Conservation (phyloP, 2,888 invertebrate genomes). For the Harmothoe impar region DNA sequence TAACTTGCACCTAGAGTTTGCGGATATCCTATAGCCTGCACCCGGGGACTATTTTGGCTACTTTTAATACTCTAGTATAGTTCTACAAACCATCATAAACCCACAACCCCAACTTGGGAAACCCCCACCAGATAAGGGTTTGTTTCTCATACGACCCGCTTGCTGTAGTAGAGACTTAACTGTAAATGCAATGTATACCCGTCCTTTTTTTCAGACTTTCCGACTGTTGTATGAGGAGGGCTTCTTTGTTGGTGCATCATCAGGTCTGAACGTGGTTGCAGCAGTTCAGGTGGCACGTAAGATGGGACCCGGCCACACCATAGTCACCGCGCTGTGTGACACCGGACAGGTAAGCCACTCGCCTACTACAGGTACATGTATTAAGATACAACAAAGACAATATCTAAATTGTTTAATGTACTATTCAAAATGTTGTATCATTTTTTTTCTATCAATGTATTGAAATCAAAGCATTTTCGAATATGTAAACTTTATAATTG, state of each 20-base stretch:
- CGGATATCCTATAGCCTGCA: no score
- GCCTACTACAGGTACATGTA: not conserved
- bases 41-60: no score
- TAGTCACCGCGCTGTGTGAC: conserved; percentile 83
- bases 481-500: not conserved
- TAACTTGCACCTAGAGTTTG: no score
- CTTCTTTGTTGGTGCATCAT: conserved; percentile 83
- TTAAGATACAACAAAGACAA: not conserved
- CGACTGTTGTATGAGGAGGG: conserved; percentile 82
- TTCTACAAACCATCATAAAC: no score
- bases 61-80: no score
- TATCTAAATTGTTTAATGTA: not conserved
- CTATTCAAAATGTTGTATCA: not conserved
- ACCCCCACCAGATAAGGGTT: no score
- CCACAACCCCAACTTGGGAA: no score
- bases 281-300: conserved; percentile 80
- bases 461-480: not conserved
- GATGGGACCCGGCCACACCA: conserved; percentile 82
- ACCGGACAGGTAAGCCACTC: conserved; percentile 78
- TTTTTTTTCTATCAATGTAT: not conserved
- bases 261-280: conserved; percentile 82
- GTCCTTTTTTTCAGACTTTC: conserved; percentile 78
- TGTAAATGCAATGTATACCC: no score
- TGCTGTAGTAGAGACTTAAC: no score
- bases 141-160: no score